Base-by-base conservation (phyloP, 2,888 invertebrate species). In the Metallyticus violacea region DNA sequence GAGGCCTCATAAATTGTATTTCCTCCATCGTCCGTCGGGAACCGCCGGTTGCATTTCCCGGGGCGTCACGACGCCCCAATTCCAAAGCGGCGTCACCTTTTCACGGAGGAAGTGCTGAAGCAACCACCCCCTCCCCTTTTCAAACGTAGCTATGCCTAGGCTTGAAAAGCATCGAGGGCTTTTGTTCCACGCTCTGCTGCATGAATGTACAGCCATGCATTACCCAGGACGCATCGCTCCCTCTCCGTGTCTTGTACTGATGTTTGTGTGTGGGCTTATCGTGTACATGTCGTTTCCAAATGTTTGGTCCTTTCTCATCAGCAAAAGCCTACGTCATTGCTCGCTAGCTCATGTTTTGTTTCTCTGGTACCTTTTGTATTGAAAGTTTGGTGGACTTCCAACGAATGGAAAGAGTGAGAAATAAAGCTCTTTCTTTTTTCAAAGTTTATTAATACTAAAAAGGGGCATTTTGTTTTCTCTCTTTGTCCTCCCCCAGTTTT, bases 1-100 rank as follows among this genome's bases (percentile, higher is more conserved):
- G 40, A 62, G 28, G 29, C 77, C 28, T 83, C 83, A 83, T 83
- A 83, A 83, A 83, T 83, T 83, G 83, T 77, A n/a, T 83, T 83
- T 77, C 83, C 40, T 83, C 22, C 77, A 29, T 77, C 77, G 77
- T 27, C 28, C 83, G 83, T 83, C 77, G 83, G 81, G 81, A 30
- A 26, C 40, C 40, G 81, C 81, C 29, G 81, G 30, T 81, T 81
- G 40, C 26, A 77, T 77, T 77, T 28, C 83, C 83, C 77, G 25
- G 76, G 77, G 77, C 77, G 83, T 77, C 83, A 27, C 83, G 5
- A 25, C 77, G 76, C 7, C 26, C 82, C 62, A 40, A 76, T 82
- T 62, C 82, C 62, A 77, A 25, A 83, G 83, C 40, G 9, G 40
- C 77, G 83, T 83, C 83, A 83, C 83, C 83, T 83, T 83, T 77